phyloP scores from a whole-genome alignment of 2,113 vertebrate genomes.

The Malurus elegans region DNA sequence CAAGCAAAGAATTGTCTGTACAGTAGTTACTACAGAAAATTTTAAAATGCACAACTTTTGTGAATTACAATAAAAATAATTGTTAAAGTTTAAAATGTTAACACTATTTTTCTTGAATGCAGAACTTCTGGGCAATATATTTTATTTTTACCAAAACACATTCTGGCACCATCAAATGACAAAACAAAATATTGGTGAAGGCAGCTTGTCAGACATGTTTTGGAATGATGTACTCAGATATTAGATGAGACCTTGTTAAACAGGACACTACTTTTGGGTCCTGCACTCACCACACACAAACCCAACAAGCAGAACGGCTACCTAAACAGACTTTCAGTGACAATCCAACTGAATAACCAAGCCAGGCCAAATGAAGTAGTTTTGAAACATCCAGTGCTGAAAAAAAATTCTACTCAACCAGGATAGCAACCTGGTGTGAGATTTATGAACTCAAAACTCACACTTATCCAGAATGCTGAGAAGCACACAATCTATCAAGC shows the following conservation, averaged over 20 bases:
- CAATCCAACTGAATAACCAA: neutral
- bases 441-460: neutral
- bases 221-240: neutral
- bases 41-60: neutral
- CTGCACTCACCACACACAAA: neutral
- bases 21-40: neutral
- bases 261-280: neutral
- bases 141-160: neutral
- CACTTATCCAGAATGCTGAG: neutral
- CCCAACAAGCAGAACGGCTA: neutral
- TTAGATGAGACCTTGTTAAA: neutral
- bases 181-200: neutral
- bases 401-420: neutral
- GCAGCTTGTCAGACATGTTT: neutral
- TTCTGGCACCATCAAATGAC: slow-evolving; percentile 50
- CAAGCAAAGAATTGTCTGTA: neutral
- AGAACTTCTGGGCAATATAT: neutral
- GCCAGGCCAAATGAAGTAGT: neutral
- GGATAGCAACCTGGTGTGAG: neutral
- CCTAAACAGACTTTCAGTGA: neutral
- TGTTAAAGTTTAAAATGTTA: neutral
- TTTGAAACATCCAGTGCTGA: neutral
- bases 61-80: neutral
- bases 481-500: neutral
- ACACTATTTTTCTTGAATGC: neutral